phyloP scores from a whole-genome alignment of 1,140 invertebrate genomes.

The Sitobion miscanthi region DNA sequence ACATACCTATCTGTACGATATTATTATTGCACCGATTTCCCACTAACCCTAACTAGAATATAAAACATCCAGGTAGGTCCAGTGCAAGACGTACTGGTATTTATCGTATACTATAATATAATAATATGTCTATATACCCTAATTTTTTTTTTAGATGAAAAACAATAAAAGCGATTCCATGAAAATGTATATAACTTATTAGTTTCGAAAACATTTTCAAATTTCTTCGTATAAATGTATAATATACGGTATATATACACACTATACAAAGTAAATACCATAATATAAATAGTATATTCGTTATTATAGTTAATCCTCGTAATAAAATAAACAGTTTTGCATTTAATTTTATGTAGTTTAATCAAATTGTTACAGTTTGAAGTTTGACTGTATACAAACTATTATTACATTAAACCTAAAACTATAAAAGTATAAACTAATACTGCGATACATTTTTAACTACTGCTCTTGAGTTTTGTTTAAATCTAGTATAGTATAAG shows the following conservation, averaged over 20 bases:
- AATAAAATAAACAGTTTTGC: conserved; percentile 2
- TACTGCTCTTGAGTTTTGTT: not conserved
- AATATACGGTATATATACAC: too few relatives aligned
- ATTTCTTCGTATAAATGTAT: not conserved
- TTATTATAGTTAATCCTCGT: not conserved
- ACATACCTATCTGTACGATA: not conserved
- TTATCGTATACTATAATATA: not conserved
- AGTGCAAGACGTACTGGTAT: not conserved
- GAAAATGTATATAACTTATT: not conserved
- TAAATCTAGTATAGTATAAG: not conserved
- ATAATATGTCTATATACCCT: not conserved
- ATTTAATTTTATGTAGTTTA: conserved; percentile 19
- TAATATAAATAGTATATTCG: not conserved
- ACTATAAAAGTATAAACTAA: not conserved
- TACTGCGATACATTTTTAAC: not conserved
- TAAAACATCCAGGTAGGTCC: too few relatives aligned
- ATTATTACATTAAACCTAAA: not conserved
- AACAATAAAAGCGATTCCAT: not conserved
- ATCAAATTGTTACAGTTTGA: not conserved
- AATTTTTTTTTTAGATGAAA: not conserved
- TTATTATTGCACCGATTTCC: not conserved
- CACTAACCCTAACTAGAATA: not conserved
- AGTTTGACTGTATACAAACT: not conserved
- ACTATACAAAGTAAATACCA: not conserved
- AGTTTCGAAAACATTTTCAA: not conserved